A percentile compares a stretch with the other conserved stretches of the same genome.
Evolutionary conservation across 2,113 vertebrate species (phyloP).

Genomic region (Sinocyclocheilus anophthalmus): DNA sequence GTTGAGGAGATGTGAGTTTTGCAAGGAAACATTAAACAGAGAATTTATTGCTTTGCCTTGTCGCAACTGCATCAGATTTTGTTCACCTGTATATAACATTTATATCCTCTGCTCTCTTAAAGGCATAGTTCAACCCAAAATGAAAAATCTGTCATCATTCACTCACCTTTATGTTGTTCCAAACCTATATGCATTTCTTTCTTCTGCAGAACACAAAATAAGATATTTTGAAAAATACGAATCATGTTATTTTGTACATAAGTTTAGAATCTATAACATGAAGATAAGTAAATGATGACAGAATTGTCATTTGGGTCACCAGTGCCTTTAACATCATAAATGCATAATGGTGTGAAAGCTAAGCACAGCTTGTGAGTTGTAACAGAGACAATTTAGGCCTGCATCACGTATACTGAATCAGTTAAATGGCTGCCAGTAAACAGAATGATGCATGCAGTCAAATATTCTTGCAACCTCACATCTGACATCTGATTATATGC

Average conservation of each 20-base stretch:
- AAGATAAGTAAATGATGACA: no score
- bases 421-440: neutral
- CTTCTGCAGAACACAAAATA: no score
- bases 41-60: slow-evolving; percentile 12
- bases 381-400: neutral
- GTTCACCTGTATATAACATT: neutral
- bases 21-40: slow-evolving; percentile 44
- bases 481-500: slow-evolving; percentile 45
- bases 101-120: neutral
- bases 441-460: slow-evolving; percentile 20
- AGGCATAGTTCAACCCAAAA: slow-evolving; percentile 1
- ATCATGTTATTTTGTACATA: no score
- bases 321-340: neutral
- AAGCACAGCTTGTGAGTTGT: neutral
- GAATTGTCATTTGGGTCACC: neutral
- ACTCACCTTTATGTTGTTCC: neutral
- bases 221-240: no score
- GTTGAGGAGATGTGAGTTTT: slow-evolving; percentile 71
- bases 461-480: neutral
- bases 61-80: neutral
- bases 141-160: neutral
- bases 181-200: neutral
- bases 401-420: neutral
- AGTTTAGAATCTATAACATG: no score
- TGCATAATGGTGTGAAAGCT: neutral